These are phyloP conservation scores for Myotis davidii DNA, from an alignment of 2,113 vertebrate species.

Conservation along the genomic window DNA sequence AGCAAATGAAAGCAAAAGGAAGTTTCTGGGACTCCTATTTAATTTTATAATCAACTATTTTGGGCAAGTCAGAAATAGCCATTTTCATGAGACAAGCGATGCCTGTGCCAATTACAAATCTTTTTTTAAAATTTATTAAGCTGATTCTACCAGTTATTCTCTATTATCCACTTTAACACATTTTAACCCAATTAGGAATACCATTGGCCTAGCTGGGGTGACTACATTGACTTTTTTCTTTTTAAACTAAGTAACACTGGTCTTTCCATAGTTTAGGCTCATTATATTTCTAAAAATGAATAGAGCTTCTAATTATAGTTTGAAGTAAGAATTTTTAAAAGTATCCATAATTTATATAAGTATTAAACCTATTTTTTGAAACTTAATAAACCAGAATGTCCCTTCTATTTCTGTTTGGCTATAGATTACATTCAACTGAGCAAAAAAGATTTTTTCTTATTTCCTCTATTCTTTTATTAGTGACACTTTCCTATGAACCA, in stretches of 20 bases:
- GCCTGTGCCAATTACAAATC: background rate
- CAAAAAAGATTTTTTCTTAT: background rate
- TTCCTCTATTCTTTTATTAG: slow-evolving; percentile 18
- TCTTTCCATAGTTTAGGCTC: background rate
- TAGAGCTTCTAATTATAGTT: slow-evolving; percentile 32
- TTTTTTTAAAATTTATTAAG: background rate
- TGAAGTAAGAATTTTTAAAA: slow-evolving; percentile 18
- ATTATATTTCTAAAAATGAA: slow-evolving; percentile 31
- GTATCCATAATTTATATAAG: background rate
- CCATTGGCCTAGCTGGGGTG: background rate
- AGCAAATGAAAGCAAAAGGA: slow-evolving; percentile 46
- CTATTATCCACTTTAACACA: background rate
- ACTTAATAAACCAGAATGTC: slow-evolving; percentile 30
- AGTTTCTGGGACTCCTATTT: background rate
- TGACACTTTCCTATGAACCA: background rate
- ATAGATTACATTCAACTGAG: slow-evolving; percentile 13
- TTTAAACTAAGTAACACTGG: background rate
- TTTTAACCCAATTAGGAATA: background rate
- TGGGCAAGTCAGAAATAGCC: background rate
- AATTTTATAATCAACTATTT: slow-evolving; percentile 41
- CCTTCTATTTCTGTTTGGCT: slow-evolving; percentile 40
- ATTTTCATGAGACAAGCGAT: slow-evolving; percentile 9
- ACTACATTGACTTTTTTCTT: background rate
- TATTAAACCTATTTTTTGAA: slow-evolving; percentile 38
- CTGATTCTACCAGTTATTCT: background rate